phyloP scores from a whole-genome alignment of 2,888 invertebrate species.

The Pelosia muscerda region DNA sequence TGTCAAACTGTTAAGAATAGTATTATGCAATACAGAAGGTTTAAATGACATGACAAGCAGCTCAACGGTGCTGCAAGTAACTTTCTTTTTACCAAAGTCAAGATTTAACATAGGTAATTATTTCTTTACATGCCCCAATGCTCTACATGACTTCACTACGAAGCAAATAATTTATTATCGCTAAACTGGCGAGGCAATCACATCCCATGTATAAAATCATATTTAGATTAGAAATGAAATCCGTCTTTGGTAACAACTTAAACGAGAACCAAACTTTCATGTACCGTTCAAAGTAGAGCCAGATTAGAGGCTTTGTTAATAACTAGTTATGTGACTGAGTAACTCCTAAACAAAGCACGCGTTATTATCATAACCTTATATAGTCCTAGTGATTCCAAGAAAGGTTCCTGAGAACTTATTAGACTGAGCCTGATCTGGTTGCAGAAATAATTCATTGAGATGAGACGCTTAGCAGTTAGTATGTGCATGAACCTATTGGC shows the following conservation, averaged over 20 bases:
- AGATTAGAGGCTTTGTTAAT: background rate
- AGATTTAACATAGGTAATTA: too few species aligned
- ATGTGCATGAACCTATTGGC: background rate
- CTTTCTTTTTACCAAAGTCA: too few species aligned
- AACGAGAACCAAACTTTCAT: background rate
- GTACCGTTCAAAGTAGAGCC: background rate
- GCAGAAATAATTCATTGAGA: constrained; percentile 16
- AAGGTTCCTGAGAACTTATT: constrained; percentile 30
- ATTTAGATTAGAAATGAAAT: background rate
- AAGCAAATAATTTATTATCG: too few species aligned
- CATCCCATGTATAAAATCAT: background rate
- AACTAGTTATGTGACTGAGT: constrained; percentile 30
- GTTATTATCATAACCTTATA: constrained; percentile 34
- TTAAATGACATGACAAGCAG: too few species aligned
- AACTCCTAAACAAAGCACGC: constrained; percentile 27
- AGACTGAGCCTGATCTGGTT: constrained; percentile 22
- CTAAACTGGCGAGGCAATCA: too few species aligned
- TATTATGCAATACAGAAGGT: too few species aligned
- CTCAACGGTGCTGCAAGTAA: too few species aligned
- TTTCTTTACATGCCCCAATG: too few species aligned
- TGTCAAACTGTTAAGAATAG: too few species aligned
- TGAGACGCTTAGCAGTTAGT: constrained; percentile 5
- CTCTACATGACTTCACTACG: too few species aligned
- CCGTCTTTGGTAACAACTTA: background rate
- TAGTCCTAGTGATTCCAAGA: constrained; percentile 25